Base-by-base conservation (phyloP, 2,888 invertebrate genomes). In the Diaperis boleti region DNA sequence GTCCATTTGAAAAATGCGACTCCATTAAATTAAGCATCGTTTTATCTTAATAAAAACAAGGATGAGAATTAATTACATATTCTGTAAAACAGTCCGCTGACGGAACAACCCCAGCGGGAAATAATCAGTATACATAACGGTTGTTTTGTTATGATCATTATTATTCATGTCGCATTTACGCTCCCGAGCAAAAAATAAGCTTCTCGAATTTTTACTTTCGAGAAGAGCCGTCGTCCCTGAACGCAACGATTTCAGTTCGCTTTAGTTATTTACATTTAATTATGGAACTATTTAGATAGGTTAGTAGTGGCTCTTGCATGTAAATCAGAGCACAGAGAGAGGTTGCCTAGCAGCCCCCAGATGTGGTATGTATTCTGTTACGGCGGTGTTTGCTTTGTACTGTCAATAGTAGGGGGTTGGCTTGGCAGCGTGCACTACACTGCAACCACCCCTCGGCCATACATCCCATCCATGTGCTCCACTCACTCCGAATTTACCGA, bases 181-280 rank as follows among this genome's bases (percentile, higher is more conserved):
- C 26, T 2, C 26, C 8, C 26, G 26, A 26, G 26, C 26, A 26
- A 26, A 26, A 26, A 26, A 26, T 5, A 2, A n/a, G 8, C 26
- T 26, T 26, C 8, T 7, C 18, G 10, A 22, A 31, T 55, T 42
- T 49, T 49, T 49, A 22, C 13, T 44, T 11, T 44, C 15, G 5
- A 22, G 17, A 18, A 42, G 54, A 20, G 18, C 13, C 54, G 22
- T 45, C 37, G 37, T 45, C 54, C 39, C 35, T 54, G 20, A 44
- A 44, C 20, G 44, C 33, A 29, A 45, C 14, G 57, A 47, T 47
- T 20, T 35, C 52, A 11, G 22, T 44, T 39, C 14, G 26, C 59
- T 42, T 61, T 59, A 63, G 54, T 20, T 69, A 67, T 69, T 69
- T 69, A 62, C 69, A 66, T 69, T 69, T 69, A 69, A 69, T 69